These are phyloP conservation scores for Endomychus coccineus DNA, from an alignment of 2,888 invertebrate genomes.

Conservation along the genomic window DNA sequence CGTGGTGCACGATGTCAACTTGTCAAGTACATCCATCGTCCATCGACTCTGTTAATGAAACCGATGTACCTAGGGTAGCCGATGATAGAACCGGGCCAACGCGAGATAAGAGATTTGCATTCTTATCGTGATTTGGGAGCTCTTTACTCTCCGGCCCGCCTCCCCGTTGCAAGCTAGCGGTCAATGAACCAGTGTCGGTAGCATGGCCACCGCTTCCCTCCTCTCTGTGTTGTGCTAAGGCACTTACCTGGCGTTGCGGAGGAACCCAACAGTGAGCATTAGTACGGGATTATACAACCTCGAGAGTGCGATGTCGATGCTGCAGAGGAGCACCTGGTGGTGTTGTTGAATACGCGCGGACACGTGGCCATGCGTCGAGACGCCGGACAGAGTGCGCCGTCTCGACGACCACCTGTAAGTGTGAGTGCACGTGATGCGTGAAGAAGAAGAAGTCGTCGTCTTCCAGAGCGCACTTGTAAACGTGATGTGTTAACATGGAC, in stretches of 20 bases:
- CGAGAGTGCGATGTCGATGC: conserved; percentile 34
- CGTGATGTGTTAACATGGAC: conserved; percentile 61
- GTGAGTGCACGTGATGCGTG: conserved; percentile 19
- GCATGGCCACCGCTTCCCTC: conserved; percentile 38
- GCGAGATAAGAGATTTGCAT: conserved; percentile 29
- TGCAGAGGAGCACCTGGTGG: conserved; percentile 31
- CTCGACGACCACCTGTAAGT: conserved; percentile 28
- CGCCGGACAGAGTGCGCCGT: conserved; percentile 26
- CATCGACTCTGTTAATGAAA: not conserved
- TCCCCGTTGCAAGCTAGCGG: conserved; percentile 44
- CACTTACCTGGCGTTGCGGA: conserved; percentile 39
- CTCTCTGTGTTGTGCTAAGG: conserved; percentile 26
- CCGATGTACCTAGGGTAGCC: conserved; percentile 1
- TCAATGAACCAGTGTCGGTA: conserved; percentile 45
- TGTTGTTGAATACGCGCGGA: conserved; percentile 21
- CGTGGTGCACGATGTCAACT: too few species aligned
- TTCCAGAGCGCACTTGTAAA: too few species aligned
- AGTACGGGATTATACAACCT: conserved; percentile 38
- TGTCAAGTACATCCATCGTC: conserved; percentile 4
- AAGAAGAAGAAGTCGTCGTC: too few species aligned
- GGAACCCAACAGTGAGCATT: conserved; percentile 40
- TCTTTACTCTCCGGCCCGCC: conserved; percentile 25
- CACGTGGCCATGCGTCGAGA: conserved; percentile 36
- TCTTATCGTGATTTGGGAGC: conserved; percentile 33
- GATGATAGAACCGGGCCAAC: conserved; percentile 1